These are phyloP conservation scores for Tylochromis polylepis DNA, from an alignment of 2,113 vertebrate genomes.

Conservation along the genomic window DNA sequence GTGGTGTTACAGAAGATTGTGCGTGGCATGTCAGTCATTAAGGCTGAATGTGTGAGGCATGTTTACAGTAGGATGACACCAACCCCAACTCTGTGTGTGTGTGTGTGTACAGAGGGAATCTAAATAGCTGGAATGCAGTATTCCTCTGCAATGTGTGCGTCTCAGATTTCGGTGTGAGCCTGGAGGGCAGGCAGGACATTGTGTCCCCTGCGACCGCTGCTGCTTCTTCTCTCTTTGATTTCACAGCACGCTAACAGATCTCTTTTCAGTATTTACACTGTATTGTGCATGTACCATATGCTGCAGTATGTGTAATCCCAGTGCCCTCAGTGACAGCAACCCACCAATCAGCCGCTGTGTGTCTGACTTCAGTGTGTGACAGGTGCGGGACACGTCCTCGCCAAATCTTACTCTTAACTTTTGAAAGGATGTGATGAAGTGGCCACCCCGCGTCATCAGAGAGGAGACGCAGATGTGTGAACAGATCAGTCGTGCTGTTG, in stretches of 20 bases:
- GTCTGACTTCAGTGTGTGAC: background rate
- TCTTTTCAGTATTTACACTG: background rate
- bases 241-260: background rate
- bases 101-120: background rate
- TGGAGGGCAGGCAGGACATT: background rate
- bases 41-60: background rate
- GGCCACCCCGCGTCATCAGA: background rate
- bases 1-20: background rate
- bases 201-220: background rate
- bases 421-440: background rate
- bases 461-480: background rate
- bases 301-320: background rate
- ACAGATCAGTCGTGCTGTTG: background rate
- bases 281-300: background rate
- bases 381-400: background rate
- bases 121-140: conserved; percentile 14
- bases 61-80: background rate
- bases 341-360: background rate
- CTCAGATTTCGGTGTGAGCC: conserved; percentile 28
- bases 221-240: background rate
- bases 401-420: background rate
- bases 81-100: background rate
- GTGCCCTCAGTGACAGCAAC: background rate
- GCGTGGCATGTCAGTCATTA: background rate
- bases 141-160: background rate